Percentiles rank a stretch among this genome's conserved stretches.
These are phyloP conservation scores for Pachypanchax playfairii DNA, from an alignment of 2,113 vertebrate genomes.

Conservation along the genomic window DNA sequence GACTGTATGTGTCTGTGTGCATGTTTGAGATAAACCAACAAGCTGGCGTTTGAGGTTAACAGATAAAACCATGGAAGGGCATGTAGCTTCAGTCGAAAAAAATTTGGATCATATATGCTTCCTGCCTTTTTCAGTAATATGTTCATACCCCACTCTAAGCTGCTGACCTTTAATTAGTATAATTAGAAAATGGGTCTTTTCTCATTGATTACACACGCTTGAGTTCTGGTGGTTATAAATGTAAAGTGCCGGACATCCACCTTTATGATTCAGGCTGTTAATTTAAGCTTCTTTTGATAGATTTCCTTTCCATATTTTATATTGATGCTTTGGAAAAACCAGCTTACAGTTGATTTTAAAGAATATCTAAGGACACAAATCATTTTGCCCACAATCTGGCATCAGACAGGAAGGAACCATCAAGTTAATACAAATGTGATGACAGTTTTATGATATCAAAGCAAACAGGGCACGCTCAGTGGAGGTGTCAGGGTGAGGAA, in stretches of 20 bases:
- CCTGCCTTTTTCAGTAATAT: slow-evolving; percentile 3
- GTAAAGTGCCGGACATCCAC: background rate
- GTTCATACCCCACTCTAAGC: background rate
- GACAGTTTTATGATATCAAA: slow-evolving; percentile 56
- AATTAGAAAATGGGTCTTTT: slow-evolving; percentile 16
- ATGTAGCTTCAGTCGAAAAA: slow-evolving; percentile 31
- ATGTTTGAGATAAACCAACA: slow-evolving; percentile 43
- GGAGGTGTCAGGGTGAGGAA: slow-evolving; percentile 59
- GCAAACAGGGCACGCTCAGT: slow-evolving; percentile 53
- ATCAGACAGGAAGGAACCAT: slow-evolving; percentile 43
- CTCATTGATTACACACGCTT: background rate
- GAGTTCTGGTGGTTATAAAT: background rate
- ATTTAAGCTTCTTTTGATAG: slow-evolving; percentile 12
- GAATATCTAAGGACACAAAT: slow-evolving; percentile 22
- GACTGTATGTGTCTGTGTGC: slow-evolving; percentile 19
- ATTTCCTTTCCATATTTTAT: slow-evolving; percentile 16
- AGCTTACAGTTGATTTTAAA: slow-evolving; percentile 6
- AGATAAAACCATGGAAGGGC: slow-evolving; percentile 45
- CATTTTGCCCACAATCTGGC: slow-evolving; percentile 12
- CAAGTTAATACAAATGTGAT: slow-evolving; percentile 54
- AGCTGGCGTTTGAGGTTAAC: slow-evolving; percentile 47
- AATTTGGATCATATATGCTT: slow-evolving; percentile 18
- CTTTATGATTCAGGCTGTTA: slow-evolving; percentile 19
- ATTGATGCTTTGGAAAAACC: background rate
- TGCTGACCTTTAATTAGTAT: slow-evolving; percentile 16